Evolutionary conservation across 1,140 invertebrate genomes (phyloP), one percentile per base, ranked within the genome.

Genomic region (Helicoverpa zea): DNA sequence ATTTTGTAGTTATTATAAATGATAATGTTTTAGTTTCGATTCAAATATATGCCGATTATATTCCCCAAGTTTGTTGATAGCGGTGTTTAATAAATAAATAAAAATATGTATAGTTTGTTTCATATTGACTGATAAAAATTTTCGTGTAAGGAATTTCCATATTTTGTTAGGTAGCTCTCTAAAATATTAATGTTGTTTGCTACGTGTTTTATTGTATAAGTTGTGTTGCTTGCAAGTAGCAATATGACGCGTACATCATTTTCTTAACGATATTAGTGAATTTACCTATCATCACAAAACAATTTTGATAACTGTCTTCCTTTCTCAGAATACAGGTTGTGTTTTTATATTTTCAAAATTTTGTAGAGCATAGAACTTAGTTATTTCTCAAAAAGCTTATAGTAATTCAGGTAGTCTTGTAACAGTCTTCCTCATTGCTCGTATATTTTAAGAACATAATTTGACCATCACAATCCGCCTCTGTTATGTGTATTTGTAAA

Each of bases 161-260:
- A 29, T 77, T 77, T 77, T 64, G 75, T 64, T 77, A 77, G 76
- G 76, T 79, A 79, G 76, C 76, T 79, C 76, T 79, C 76, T 79
- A 79, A 43, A 79, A 79, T 68, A 23, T 14, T 56, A 66, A 51
- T 56, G 63, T 78, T 78, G 63, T 70, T 43, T 79, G 64, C 63
- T 74, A 74, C 35, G n/a, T 47, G 58, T 64, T 29, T 43, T 66
- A 56, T 79, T 79, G 29, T 59, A 76, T 14, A 64, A 30, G 49
- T 52, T 77, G 54, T 77, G 3, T 52, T 77, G 49, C 61, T 77
- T 77, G 75, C 75, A 77, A 11, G 54, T 61, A 30, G 14, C 49
- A 35, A 66, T 64, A 43, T 35, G 3, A 35, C 7, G 13, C 11
- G 12, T n/a, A 13, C 13, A 16, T 1, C 2, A 0, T 51, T 51